A percentile compares a stretch with the other conserved stretches of the same genome.
Evolutionary conservation across 2,113 vertebrate species (phyloP).

Genomic region (Echinops telfairi): DNA sequence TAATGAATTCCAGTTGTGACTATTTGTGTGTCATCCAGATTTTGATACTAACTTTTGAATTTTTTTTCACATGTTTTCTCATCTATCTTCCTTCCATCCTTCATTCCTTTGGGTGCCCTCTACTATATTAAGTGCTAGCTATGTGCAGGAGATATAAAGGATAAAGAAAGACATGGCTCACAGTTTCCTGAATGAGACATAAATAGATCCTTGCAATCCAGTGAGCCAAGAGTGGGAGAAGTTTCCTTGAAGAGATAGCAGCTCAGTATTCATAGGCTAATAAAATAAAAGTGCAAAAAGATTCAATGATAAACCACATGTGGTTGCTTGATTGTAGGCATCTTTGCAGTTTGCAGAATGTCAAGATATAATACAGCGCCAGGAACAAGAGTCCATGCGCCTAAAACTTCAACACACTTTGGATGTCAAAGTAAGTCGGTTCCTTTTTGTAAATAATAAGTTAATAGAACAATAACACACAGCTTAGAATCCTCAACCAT

Average conservation of each 20-base stretch:
- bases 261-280: slow-evolving; percentile 12
- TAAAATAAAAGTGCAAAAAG: not conserved
- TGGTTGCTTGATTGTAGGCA: slow-evolving; percentile 86
- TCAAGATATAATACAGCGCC: slow-evolving; percentile 91
- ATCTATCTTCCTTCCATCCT: not conserved
- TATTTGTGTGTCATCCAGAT: slow-evolving; percentile 23
- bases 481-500: no score
- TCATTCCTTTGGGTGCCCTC: not conserved
- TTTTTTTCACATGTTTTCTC: not conserved
- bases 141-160: not conserved
- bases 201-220: not conserved
- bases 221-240: not conserved
- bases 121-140: not conserved
- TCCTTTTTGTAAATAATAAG: not conserved
- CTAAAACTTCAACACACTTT: slow-evolving; percentile 91
- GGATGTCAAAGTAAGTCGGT: slow-evolving; percentile 88
- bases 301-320: slow-evolving; percentile 47
- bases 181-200: not conserved
- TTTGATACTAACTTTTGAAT: not conserved
- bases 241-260: slow-evolving; percentile 11
- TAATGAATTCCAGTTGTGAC: slow-evolving; percentile 21
- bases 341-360: slow-evolving; percentile 91
- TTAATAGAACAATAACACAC: no score
- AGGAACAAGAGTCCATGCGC: slow-evolving; percentile 89
- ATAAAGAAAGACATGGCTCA: not conserved